Evolutionary conservation across 2,113 vertebrate species (phyloP), one percentile per base, ranked within the genome.

Genomic region (Nothobranchius furzeri): DNA sequence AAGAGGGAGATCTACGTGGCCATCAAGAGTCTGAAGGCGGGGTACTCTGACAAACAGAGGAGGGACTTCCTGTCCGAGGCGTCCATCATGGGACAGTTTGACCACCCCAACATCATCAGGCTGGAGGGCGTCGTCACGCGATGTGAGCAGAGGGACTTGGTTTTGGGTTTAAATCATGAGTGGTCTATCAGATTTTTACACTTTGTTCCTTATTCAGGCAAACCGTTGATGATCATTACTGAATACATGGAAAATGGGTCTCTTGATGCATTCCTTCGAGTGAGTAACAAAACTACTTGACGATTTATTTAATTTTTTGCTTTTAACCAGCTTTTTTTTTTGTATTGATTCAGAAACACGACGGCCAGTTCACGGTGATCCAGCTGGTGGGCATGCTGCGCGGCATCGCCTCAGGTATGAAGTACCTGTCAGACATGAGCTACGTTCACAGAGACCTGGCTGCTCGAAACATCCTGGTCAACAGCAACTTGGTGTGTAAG

Each of bases 191-290:
- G 12, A 52, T 67, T 25, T 20, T 65, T 1, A 24, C 6, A 42
- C 30, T 71, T 59, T 64, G 42, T 24, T 36, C 42, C 73, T 20
- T 91, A 0, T 60, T 83, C 58, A 99, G 97, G 97, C 88, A 99
- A 98, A 81, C 97, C 97, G 0, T 85, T 98, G 68, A 99, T 99
- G 97, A 99, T 99, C 88, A 96, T 99, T 88, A 99, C 97, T 13
- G 97, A 99, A 78, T 98, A 98, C 93, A 99, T 99, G 97, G 96
- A 99, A 86, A 99, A 99, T 17, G 97, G 97, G 40, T 99, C 97
- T 55, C 91, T 99, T 85, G 97, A 99, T 87, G 94, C 96, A 45
- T 98, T 98, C 93, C 96, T 99, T 60, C 95, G 96, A 92, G 97
- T 98, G 94, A 14, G 92, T 93, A 3, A 64, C 3, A 20, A 59